Base-by-base conservation (phyloP, 2,888 invertebrate genomes). In the Polydrusus pterygomalis region DNA sequence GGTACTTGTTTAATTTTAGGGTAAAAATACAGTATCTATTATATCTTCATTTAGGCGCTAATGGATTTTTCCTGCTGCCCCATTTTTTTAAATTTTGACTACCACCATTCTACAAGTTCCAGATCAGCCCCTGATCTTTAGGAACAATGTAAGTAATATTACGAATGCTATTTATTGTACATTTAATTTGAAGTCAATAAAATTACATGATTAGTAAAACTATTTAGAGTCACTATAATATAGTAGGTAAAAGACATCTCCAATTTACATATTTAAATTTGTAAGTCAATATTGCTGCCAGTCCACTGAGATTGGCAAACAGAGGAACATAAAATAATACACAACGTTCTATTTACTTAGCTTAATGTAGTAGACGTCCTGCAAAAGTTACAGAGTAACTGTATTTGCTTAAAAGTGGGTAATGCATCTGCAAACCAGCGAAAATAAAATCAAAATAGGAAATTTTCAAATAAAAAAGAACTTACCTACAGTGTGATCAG, bases 281-380 rank as follows among this genome's bases (percentile, higher is more conserved):
- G 34, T 58, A 71, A 71, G 64, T 56, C 40, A 17, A 38, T 38
- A 51, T 20, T 47, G 40, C 67, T 58, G 47, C 72, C 72, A 58
- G 65, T 34, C 49, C 65, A 65, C 67, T 72, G 65, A 65, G 72
- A 72, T 72, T 67, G 38, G 72, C 60, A 72, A 72, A 72, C 72
- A 72, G 34, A 72, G 54, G 18, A 54, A 38, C 54, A 54, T 18
- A 40, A 67, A 67, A 25, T 54, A 54, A 54, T 54, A 64, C 64
- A 30, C 18, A 54, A 49, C 13, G 54, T 40, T 47, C 18, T 72
- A 47, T 72, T 72, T 65, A 60, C 30, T 67, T 49, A 47, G 65
- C 64, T 58, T 65, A 72, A 72, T 72, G 72, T 58, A 60, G 72
- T 65, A 65, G 58, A 25, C 67, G 20, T 49, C 11, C 15, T 64